phyloP scores from a whole-genome alignment of 2,113 vertebrate genomes.

The Coturnix japonica region DNA sequence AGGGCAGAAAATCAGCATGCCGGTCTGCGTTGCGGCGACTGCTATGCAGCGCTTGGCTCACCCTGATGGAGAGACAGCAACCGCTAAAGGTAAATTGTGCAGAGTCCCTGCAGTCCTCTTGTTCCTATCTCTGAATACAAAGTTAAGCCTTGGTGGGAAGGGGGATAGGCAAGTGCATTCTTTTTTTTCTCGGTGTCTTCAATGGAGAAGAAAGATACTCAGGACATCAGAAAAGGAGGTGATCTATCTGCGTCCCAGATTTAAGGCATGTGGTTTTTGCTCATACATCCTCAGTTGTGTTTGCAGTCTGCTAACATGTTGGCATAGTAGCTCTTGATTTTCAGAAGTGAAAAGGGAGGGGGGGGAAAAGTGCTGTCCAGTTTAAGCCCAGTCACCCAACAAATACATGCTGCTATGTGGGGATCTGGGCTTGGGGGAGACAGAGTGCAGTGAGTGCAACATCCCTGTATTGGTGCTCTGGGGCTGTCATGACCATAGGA shows the following conservation, averaged over 20 bases:
- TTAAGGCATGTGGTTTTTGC: neutral
- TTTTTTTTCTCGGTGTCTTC: neutral
- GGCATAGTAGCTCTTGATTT: neutral
- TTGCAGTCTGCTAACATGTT: neutral
- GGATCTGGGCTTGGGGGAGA: neutral
- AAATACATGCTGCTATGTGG: neutral
- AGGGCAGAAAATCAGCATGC: slow-evolving; percentile 88
- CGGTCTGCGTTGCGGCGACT: slow-evolving; percentile 86
- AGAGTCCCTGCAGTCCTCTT: neutral
- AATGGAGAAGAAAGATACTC: neutral
- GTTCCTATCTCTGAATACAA: neutral
- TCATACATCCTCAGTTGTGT: neutral
- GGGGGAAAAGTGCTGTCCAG: neutral
- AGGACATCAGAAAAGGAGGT: neutral
- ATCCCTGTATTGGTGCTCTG: neutral
- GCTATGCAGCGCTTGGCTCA: slow-evolving; percentile 98
- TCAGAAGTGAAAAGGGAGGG: too few relatives aligned
- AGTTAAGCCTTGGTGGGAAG: neutral
- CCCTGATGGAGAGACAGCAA: slow-evolving; percentile 87
- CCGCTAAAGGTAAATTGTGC: slow-evolving; percentile 81
- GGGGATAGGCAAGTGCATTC: too few relatives aligned
- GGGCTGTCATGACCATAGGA: neutral
- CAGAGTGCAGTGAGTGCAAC: neutral
- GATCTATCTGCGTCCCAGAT: too few relatives aligned
- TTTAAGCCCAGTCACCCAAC: neutral